Conservation (phyloP, 2,888 invertebrate genomes). For the Drosophila sordidula region DNA sequence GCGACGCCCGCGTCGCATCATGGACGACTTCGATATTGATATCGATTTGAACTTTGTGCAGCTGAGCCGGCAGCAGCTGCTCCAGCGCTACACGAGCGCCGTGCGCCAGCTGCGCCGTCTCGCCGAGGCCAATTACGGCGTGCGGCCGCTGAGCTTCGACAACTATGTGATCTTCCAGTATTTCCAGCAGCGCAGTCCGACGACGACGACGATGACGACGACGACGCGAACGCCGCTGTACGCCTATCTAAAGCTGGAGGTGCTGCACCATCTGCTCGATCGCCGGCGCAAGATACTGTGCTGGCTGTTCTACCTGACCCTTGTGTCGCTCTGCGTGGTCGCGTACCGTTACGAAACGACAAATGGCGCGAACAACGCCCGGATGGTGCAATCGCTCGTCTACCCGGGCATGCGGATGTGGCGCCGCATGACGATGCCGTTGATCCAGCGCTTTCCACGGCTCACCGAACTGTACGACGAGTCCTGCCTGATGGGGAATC, state of each 20-base stretch:
- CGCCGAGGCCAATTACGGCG: slow-evolving; percentile 86
- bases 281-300: slow-evolving; percentile 83
- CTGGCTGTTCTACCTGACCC: slow-evolving; percentile 81
- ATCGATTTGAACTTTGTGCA: slow-evolving; percentile 70
- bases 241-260: slow-evolving; percentile 84
- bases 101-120: slow-evolving; percentile 87
- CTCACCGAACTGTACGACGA: slow-evolving; percentile 92
- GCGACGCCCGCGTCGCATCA: slow-evolving; percentile 39
- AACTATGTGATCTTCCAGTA: slow-evolving; percentile 87
- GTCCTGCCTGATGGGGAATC: slow-evolving; percentile 93
- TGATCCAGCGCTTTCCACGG: slow-evolving; percentile 91
- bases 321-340: slow-evolving; percentile 82
- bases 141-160: slow-evolving; percentile 88
- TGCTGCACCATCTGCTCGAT: slow-evolving; percentile 85
- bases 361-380: slow-evolving; percentile 43
- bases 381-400: slow-evolving; percentile 88
- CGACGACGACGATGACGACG: slow-evolving; percentile 10
- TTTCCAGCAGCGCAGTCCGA: slow-evolving; percentile 83
- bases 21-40: slow-evolving; percentile 71
- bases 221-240: slow-evolving; percentile 58
- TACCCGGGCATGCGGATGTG: slow-evolving; percentile 92
- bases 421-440: slow-evolving; percentile 90
- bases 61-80: slow-evolving; percentile 81
- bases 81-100: slow-evolving; percentile 86
- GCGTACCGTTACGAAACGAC: slow-evolving; percentile 81